Conservation (phyloP, 1,140 invertebrate species). For the Muscidifurax raptorellus region DNA sequence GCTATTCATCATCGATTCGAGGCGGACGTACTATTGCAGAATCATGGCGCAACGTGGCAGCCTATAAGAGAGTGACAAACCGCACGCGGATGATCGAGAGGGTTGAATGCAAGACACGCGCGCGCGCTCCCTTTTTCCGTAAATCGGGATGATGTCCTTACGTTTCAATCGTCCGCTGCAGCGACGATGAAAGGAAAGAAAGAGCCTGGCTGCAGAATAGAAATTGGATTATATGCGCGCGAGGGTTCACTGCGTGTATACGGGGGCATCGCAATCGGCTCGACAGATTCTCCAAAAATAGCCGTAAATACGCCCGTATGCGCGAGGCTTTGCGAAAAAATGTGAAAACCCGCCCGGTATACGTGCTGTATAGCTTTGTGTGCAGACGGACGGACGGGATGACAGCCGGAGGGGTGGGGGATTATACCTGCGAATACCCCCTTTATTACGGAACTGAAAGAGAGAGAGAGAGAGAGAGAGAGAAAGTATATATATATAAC, state of each 20-base stretch:
- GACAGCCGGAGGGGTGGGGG: conserved; percentile 50
- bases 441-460: conserved; percentile 54
- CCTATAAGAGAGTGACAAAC: conserved; percentile 10
- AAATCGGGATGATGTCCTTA: conserved; percentile 19
- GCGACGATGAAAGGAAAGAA: conserved; percentile 41
- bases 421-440: conserved; percentile 51
- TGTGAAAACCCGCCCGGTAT: conserved; percentile 61
- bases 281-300: conserved; percentile 71
- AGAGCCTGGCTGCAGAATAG: conserved; percentile 53
- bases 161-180: conserved; percentile 37
- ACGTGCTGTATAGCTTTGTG: background rate
- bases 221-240: conserved; percentile 66
- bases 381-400: conserved; percentile 4
- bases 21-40: background rate
- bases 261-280: conserved; percentile 59
- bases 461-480: conserved; percentile 45
- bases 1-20: conserved; percentile 49
- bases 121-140: conserved; percentile 13
- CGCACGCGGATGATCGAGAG: conserved; percentile 36
- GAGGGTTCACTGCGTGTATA: conserved; percentile 25
- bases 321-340: conserved; percentile 60
- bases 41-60: conserved; percentile 40
- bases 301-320: conserved; percentile 74
- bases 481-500: background rate
- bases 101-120: conserved; percentile 25